A percentile compares a stretch with the other conserved stretches of the same genome.
phyloP scores from a whole-genome alignment of 2,113 vertebrate genomes.

The Apeltes quadracus region DNA sequence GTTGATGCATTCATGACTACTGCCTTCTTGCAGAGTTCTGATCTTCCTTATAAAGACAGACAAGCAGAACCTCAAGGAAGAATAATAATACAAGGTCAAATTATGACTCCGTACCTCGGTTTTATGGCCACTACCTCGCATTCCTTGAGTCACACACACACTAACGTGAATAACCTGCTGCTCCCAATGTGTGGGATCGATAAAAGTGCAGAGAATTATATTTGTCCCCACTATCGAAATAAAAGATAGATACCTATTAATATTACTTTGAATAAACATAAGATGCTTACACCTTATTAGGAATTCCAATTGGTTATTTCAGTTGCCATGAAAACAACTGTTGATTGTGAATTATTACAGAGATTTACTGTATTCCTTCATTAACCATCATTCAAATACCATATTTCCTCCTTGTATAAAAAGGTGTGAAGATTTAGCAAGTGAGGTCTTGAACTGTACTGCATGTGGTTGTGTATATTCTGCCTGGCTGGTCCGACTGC shows the following conservation, averaged over 20 bases:
- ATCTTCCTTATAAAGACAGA: not conserved
- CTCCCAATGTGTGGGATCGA: too few relatives aligned
- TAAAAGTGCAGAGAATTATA: too few relatives aligned
- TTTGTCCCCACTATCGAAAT: too few relatives aligned
- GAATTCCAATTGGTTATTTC: not conserved
- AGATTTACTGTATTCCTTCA: not conserved
- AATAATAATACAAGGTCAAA: not conserved
- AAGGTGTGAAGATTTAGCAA: not conserved
- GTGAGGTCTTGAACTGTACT: conserved; percentile 3
- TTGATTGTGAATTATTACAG: not conserved
- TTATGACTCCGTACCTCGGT: not conserved
- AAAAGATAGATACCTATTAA: too few relatives aligned
- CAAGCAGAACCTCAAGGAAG: not conserved
- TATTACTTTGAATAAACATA: too few relatives aligned
- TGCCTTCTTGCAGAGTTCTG: not conserved
- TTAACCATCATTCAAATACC: not conserved
- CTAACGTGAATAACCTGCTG: not conserved
- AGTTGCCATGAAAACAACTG: not conserved
- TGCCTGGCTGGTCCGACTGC: not conserved
- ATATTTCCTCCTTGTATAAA: not conserved
- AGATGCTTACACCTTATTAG: not conserved
- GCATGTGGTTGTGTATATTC: conserved; percentile 3
- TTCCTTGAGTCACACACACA: not conserved
- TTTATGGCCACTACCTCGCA: not conserved
- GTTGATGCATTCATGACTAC: not conserved